Conservation (phyloP, 1,140 invertebrate species). For the Chironomus tepperi region DNA sequence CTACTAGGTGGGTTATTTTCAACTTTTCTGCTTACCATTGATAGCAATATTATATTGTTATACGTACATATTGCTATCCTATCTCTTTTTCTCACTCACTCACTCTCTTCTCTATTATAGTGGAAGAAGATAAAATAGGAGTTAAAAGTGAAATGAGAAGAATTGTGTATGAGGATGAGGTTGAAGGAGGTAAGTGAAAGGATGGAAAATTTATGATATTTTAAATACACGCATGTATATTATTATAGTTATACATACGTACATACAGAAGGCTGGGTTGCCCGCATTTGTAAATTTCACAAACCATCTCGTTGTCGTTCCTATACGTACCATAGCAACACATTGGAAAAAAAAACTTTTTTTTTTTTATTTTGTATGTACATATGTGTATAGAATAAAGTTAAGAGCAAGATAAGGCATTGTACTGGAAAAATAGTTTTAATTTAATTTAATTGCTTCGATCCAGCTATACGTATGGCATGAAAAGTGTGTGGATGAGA, state of each 20-base stretch:
- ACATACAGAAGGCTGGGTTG: background rate
- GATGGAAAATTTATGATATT: slow-evolving; percentile 23
- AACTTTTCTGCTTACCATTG: background rate
- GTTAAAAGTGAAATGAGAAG: background rate
- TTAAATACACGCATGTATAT: slow-evolving; percentile 24
- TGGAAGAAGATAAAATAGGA: background rate
- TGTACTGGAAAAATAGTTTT: slow-evolving; percentile 21
- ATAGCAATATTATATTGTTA: background rate
- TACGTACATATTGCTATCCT: background rate
- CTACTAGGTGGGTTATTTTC: no score
- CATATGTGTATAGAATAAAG: background rate
- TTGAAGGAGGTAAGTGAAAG: background rate
- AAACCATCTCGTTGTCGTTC: slow-evolving; percentile 6
- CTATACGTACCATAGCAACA: no score
- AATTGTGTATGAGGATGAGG: background rate
- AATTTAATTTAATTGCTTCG: slow-evolving; percentile 22
- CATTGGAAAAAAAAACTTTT: no score
- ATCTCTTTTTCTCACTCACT: background rate
- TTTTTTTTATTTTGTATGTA: background rate
- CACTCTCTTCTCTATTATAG: background rate
- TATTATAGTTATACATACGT: background rate
- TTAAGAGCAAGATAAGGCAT: slow-evolving; percentile 3
- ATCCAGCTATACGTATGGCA: background rate
- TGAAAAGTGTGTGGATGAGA: no score
- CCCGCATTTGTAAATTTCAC: background rate